These are phyloP conservation scores for Urocitellus parryii DNA, from an alignment of 2,113 vertebrate genomes.

Conservation along the genomic window DNA sequence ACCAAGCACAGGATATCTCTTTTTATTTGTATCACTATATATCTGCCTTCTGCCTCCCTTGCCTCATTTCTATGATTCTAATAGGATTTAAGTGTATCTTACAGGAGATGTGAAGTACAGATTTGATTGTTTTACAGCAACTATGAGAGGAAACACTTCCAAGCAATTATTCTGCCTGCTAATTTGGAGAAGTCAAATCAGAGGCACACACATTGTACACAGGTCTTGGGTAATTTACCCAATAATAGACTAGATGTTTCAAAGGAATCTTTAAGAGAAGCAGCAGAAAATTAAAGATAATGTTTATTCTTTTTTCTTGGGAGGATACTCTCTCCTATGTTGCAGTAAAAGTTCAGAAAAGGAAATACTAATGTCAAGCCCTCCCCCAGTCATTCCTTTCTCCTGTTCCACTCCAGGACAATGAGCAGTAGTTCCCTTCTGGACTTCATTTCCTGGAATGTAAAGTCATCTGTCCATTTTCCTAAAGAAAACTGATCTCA, in stretches of 20 bases:
- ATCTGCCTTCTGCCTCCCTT: rapidly evolving
- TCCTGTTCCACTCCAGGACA: background rate
- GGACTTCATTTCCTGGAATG: background rate
- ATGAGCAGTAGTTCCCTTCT: background rate
- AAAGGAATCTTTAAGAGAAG: background rate
- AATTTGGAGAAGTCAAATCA: background rate
- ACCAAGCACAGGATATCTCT: background rate
- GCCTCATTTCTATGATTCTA: background rate
- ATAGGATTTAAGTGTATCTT: background rate
- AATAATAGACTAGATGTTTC: background rate
- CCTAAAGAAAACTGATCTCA: background rate
- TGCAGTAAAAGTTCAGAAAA: background rate
- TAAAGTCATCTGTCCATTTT: background rate
- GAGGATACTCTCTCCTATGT: background rate
- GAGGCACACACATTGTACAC: background rate
- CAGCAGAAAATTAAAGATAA: background rate
- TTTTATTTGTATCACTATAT: background rate
- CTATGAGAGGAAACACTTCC: background rate
- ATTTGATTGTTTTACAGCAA: background rate
- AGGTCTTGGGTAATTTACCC: background rate
- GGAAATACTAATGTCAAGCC: background rate
- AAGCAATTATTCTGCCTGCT: background rate
- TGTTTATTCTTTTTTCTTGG: background rate
- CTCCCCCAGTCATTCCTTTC: background rate
- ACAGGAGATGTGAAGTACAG: background rate